Base-by-base conservation (phyloP, 2,888 invertebrate species). In the Parasteatoda lunata region DNA sequence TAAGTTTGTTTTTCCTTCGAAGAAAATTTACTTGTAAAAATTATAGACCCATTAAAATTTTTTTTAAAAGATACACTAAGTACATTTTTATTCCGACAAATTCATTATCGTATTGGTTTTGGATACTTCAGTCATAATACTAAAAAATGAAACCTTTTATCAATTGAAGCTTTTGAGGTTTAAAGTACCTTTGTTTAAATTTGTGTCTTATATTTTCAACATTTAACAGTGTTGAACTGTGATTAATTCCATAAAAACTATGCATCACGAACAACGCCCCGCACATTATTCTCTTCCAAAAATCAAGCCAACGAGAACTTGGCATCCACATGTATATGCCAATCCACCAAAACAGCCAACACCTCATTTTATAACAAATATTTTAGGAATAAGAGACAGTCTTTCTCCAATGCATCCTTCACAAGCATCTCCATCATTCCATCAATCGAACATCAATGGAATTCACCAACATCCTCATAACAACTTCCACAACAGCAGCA, bases 261-360 rank as follows among this genome's bases (percentile, higher is more conserved):
- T 85, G 85, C 77, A 86, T 71, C 86, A 77, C 86, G 86, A 81
- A 54, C 15, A 77, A 13, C 77, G 80, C 51, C 69, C 52, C 59
- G 30, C 72, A 4, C 70, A 64, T 45, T 80, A 72, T 71, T 68
- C 65, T 49, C 47, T 75, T 69, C 76, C 78, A 11, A 83, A 77
- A 66, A 65, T 85, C 52, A 65, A 78, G 2, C 47, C 80, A 4
- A 52, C 84, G 76, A 76, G 77, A 49, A 83, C 88, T 52, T 97
- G 97, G 97, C 97, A 97, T 93, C 96, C 96, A 59, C 97, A 97
- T 92, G 96, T 97, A 47, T 97, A 97, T 92, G 95, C 95, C 3
- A 95, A 95, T 90, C 95, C 96, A 11, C 96, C 96, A 9, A 95
- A 95, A 90, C 94, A 94, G 81, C 96, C 96, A 1, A 97, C 97